phyloP scores from a whole-genome alignment of 2,888 invertebrate genomes.

The Nemoura dubitans region DNA sequence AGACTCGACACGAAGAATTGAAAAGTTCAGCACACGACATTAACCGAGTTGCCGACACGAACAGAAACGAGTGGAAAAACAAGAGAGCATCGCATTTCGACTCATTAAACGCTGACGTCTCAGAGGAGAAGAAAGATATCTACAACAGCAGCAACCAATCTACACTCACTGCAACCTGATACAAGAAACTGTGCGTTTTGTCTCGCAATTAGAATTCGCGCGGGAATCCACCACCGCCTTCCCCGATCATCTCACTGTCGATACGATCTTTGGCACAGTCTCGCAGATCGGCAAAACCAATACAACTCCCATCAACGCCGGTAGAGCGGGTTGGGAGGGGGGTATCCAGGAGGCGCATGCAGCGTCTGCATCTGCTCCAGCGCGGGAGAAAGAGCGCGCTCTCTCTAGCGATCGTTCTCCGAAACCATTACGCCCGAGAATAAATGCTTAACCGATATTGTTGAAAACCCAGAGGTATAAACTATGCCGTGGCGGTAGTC shows the following conservation, averaged over 20 bases:
- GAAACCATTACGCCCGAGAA: neutral
- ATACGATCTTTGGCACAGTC: neutral
- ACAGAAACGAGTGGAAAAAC: neutral
- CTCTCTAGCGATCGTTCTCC: neutral
- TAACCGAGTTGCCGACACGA: neutral
- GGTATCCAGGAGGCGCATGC: neutral
- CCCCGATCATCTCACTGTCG: neutral
- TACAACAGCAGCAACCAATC: neutral
- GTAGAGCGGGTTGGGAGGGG: neutral
- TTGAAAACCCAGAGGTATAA: constrained; percentile 12
- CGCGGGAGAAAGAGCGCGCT: neutral
- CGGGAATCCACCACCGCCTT: neutral
- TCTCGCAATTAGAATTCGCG: neutral
- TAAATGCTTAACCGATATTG: constrained; percentile 12
- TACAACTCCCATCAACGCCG: neutral
- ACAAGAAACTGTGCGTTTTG: neutral
- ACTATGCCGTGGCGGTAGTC: neutral
- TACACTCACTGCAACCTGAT: neutral
- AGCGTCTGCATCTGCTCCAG: neutral
- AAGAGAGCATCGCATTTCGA: neutral
- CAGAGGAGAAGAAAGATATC: neutral
- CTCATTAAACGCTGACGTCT: neutral
- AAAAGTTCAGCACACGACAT: neutral
- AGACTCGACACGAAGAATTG: neutral
- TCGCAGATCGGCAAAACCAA: neutral